These are phyloP conservation scores for Corythornis cristatus DNA, from an alignment of 2,113 vertebrate species.

Conservation along the genomic window DNA sequence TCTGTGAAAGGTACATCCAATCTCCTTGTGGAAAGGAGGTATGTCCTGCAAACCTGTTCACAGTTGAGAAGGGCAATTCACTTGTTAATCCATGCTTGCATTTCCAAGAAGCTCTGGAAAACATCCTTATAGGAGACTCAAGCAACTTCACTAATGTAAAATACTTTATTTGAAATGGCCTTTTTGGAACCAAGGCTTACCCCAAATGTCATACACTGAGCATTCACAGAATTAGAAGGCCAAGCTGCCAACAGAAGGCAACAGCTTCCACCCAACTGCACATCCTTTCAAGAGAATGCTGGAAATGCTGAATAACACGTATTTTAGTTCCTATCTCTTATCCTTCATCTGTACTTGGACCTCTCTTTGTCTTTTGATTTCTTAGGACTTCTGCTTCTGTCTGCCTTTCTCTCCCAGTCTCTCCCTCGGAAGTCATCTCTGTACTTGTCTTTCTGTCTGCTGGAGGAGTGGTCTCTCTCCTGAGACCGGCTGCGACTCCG, in stretches of 20 bases:
- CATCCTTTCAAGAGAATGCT: background rate
- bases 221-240: background rate
- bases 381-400: slow-evolving; percentile 83
- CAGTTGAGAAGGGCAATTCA: background rate
- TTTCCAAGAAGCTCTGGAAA: background rate
- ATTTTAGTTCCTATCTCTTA: background rate
- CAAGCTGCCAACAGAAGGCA: background rate
- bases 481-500: slow-evolving; percentile 80
- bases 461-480: slow-evolving; percentile 73
- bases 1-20: background rate
- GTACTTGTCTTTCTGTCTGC: slow-evolving; percentile 66
- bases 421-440: slow-evolving; percentile 43
- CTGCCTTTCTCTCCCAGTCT: slow-evolving; percentile 78
- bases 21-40: background rate
- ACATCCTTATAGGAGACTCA: background rate
- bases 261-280: background rate
- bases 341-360: slow-evolving; percentile 80
- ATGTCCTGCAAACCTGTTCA: background rate
- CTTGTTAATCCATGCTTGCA: background rate
- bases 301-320: background rate
- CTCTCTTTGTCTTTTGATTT: slow-evolving; percentile 87
- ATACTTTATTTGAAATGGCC: slow-evolving; percentile 37
- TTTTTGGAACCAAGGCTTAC: background rate
- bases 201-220: background rate
- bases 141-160: background rate